phyloP scores from a whole-genome alignment of 2,113 vertebrate species.

The Chrysochloris asiatica region DNA sequence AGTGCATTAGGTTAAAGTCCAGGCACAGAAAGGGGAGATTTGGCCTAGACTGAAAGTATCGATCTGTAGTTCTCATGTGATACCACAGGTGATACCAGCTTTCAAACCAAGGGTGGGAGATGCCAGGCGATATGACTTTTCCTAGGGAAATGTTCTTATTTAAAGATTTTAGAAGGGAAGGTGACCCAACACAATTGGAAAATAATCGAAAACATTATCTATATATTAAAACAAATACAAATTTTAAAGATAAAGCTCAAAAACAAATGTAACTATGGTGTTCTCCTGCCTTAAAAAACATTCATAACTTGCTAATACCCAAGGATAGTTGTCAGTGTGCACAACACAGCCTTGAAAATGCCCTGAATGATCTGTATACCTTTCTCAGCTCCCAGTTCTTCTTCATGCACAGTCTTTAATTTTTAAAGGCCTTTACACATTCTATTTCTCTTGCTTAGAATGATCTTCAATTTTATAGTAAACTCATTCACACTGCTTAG shows the following conservation, averaged over 20 bases:
- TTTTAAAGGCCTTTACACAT: not conserved
- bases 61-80: not conserved
- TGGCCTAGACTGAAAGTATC: not conserved
- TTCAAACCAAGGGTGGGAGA: not conserved
- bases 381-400: not conserved
- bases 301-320: not conserved
- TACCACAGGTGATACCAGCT: not conserved
- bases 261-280: not conserved
- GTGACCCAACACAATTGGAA: not conserved
- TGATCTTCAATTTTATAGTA: not conserved
- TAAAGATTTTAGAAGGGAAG: not conserved
- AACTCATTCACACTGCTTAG: not conserved
- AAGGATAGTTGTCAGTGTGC: not conserved
- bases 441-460: not conserved
- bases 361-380: not conserved
- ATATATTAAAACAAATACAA: not conserved
- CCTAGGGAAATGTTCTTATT: not conserved
- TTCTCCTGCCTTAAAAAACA: not conserved
- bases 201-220: constrained; percentile 12
- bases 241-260: not conserved
- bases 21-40: not conserved
- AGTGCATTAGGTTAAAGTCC: not conserved
- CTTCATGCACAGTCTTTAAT: not conserved
- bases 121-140: not conserved
- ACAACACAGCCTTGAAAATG: not conserved